Conservation (phyloP, 2,888 invertebrate genomes). For the Petrolisthes manimaculis region DNA sequence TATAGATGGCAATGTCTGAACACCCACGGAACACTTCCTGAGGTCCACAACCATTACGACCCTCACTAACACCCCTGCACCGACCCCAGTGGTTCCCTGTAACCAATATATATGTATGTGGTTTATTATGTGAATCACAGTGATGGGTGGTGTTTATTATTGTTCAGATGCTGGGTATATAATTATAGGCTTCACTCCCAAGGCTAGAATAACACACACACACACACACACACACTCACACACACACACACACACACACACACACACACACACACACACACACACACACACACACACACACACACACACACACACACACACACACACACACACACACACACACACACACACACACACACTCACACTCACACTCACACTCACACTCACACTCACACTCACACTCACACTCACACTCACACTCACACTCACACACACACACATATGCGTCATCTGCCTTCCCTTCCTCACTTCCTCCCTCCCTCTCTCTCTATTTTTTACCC, state of each 20-base stretch:
- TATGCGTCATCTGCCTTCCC: no score
- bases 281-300: conserved; percentile 34
- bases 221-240: not conserved
- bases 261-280: no score
- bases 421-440: not conserved
- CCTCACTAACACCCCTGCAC: conserved; percentile 70
- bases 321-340: conserved; percentile 40
- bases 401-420: not conserved
- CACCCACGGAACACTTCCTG: conserved; percentile 79
- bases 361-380: conserved; percentile 12
- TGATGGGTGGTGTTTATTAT: rapidly evolving
- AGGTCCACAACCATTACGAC: conserved; percentile 87
- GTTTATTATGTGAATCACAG: not conserved
- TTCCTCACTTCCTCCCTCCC: no score
- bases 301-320: conserved; percentile 40
- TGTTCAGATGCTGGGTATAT: no score
- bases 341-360: conserved; percentile 25
- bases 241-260: no score
- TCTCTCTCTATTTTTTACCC: no score
- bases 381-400: not conserved
- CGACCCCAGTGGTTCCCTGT: conserved; percentile 87
- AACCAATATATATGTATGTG: conserved; percentile 68
- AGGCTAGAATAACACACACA: no score
- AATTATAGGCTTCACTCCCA: no score
- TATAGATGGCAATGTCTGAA: conserved; percentile 68